These are phyloP conservation scores for Carcharodon carcharias DNA, from an alignment of 2,797 vertebrate species.

Conservation along the genomic window DNA sequence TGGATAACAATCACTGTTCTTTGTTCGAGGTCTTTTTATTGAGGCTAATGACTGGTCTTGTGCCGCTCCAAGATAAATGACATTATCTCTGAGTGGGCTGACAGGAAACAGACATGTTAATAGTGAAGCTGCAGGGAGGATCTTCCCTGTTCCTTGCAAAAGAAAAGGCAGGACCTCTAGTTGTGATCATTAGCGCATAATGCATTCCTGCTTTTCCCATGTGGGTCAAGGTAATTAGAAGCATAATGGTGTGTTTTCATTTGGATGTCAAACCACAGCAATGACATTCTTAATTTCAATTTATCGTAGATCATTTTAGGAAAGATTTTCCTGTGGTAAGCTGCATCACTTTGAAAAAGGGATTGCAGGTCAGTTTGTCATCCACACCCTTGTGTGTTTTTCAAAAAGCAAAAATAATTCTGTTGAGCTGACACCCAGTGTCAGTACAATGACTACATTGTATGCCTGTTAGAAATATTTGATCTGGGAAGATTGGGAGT, in stretches of 20 bases:
- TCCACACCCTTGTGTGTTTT: not conserved
- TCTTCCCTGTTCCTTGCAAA: conserved; percentile 58
- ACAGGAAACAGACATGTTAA: conserved; percentile 77
- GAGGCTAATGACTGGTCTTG: conserved; percentile 71
- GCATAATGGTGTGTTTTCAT: conserved; percentile 38
- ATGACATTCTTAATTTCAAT: conserved; percentile 34
- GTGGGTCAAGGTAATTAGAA: conserved; percentile 52
- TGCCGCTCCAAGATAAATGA: conserved; percentile 70
- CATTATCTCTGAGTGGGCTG: conserved; percentile 74
- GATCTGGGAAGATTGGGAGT: not conserved
- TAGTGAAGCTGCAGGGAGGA: conserved; percentile 66
- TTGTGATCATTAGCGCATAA: conserved; percentile 63
- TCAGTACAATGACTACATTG: not conserved
- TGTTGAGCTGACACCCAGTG: not conserved
- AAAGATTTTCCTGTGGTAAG: not conserved
- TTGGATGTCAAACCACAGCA: conserved; percentile 32
- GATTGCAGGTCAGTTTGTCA: conserved; percentile 10
- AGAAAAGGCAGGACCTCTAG: conserved; percentile 53
- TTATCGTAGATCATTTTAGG: conserved; percentile 19
- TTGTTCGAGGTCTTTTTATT: conserved; percentile 69
- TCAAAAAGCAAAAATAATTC: conserved; percentile 8
- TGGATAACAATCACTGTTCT: conserved; percentile 60
- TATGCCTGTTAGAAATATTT: not conserved
- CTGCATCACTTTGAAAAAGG: not conserved
- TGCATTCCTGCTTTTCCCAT: conserved; percentile 56